Evolutionary conservation across 2,113 vertebrate species (phyloP), one percentile per base, ranked within the genome.

Genomic region (Leucopsar rothschildi): DNA sequence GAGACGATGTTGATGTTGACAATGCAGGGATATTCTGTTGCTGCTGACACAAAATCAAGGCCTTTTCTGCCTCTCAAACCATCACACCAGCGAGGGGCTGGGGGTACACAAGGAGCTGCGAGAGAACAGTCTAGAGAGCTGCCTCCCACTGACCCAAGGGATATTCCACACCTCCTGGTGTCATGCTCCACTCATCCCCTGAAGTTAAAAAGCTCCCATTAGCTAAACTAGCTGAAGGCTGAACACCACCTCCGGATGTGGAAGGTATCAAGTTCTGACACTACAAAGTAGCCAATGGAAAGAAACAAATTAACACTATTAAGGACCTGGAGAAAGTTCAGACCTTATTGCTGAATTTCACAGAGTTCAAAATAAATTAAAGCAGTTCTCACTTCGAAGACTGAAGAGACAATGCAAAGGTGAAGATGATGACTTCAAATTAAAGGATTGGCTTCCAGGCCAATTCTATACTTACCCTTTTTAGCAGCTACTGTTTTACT

Each of bases 401-500:
- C 35, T 53, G 37, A 79, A 82, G 3, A 57, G 44, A 82, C 39
- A 81, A 82, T 61, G 50, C 9, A 82, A 77, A 88, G 42, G 25
- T 71, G 68, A 47, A 70, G 19, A 17, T 70, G 63, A 55, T 31
- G 15, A 60, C 27, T 79, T 49, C 35, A 73, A 81, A 70, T 16
- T 68, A 77, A 83, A 31, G 29, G 25, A 53, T 2, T 75, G 37
- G 50, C 28, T 63, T 56, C 39, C 23, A 66, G 44, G 35, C 49
- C 65, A 94, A 69, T 76, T 70, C 75, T 63, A 68, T 71, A 97
- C 97, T 0, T 97, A 99, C 99, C 99, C 98, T 99, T 99, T 98
- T 99, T 99, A 97, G 98, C 97, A 95, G 98, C 96, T 72, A 97
- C 97, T 56, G 98, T 97, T 98, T 98, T 98, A 96, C 97, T 97